Base-by-base conservation (phyloP, 2,888 invertebrate genomes). In the Xylocampa areola region DNA sequence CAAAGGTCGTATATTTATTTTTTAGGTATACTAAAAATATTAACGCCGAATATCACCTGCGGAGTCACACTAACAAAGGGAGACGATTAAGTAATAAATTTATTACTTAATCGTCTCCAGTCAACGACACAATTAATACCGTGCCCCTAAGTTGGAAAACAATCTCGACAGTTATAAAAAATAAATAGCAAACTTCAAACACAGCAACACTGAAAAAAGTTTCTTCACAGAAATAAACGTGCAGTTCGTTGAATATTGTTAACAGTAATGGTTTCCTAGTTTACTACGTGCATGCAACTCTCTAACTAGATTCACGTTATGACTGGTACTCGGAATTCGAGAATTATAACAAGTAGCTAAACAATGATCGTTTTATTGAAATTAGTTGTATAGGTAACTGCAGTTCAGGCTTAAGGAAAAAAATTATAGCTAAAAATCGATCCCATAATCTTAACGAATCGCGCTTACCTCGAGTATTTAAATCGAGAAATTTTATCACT, bases 191-290 rank as follows among this genome's bases (percentile, higher is more conserved):
- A 55, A 43, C 7, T 43, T 39, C 14, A 48, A 35, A 17, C 13
- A 50, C 32, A 10, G 41, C 29, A 11, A 19, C 13, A 25, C 11
- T 36, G 37, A 60, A 30, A 68, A 73, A 73, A 76, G 62, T 76
- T 73, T 60, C 44, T 82, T 78, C 82, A 71, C 49, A 60, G 78
- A 82, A 87, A 79, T 80, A 74, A 76, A 81, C 73, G 69, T 74
- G 70, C 60, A 62, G 65, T 84, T 83, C 81, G 50, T 64, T 68
- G 78, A 80, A 81, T 68, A 77, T 74, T 69, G 74, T 77, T 79
- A 68, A 59, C 73, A 36, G 67, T 79, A 79, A 84, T 80, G 53
- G 71, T 68, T 78, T 80, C 69, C 73, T 67, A 77, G 76, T 77
- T 75, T 73, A 76, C 73, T 69, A 76, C 68, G 50, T 75, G 71